Evolutionary conservation across 2,113 vertebrate genomes (phyloP).

Genomic region (Catharus minimus): DNA sequence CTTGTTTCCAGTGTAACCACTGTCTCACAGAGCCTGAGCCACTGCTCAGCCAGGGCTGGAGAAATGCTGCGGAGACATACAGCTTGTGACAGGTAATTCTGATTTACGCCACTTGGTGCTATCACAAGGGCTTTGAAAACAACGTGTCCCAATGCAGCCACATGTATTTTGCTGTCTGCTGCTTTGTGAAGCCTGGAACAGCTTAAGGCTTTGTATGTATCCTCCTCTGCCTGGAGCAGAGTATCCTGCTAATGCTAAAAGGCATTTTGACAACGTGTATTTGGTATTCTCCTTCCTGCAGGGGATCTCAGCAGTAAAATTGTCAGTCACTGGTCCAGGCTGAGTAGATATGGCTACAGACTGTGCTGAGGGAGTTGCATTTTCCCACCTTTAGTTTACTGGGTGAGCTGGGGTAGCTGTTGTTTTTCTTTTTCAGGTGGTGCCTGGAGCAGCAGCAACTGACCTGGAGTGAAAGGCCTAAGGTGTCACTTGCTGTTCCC

Average conservation of each 20-base stretch:
- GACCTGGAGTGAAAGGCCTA: not conserved
- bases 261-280: not conserved
- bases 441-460: not conserved
- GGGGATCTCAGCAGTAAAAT: not conserved
- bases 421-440: not conserved
- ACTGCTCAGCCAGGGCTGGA: not conserved
- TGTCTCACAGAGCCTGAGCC: not conserved
- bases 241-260: not conserved
- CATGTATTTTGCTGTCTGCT: constrained; percentile 9
- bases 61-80: not conserved
- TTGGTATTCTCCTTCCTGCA: not conserved
- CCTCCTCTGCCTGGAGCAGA: not conserved
- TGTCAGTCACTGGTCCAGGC: not conserved
- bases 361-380: not conserved
- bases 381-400: not conserved
- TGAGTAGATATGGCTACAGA: not conserved
- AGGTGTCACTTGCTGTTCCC: not conserved
- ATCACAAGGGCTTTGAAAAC: not conserved
- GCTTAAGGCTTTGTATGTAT: not conserved
- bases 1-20: not conserved
- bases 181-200: not conserved
- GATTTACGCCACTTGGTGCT: constrained; percentile 10
- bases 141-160: not conserved
- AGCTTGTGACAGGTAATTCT: constrained; percentile 13
- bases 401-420: not conserved